A percentile compares a stretch with the other conserved stretches of the same genome.
These are phyloP conservation scores for Watersipora subatra DNA, from an alignment of 1,140 invertebrate species.

Conservation along the genomic window DNA sequence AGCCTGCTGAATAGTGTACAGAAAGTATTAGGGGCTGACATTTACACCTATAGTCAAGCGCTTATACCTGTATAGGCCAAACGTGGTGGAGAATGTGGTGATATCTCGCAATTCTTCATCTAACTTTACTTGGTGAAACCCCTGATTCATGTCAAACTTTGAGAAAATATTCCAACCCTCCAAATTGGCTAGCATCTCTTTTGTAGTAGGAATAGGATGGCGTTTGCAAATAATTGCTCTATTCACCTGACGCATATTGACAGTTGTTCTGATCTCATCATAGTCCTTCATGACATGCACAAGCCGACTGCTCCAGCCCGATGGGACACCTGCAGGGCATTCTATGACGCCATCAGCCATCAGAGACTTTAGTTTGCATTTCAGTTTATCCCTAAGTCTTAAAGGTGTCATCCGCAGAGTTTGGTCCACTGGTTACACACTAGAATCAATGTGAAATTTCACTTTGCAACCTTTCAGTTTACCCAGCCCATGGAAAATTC, in stretches of 20 bases:
- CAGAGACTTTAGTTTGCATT: too few relatives aligned
- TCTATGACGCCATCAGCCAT: too few relatives aligned
- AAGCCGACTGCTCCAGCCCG: too few relatives aligned
- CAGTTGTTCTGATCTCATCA: background rate
- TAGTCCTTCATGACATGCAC: background rate
- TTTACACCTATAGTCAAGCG: constrained; percentile 36
- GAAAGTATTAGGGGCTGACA: constrained; percentile 11
- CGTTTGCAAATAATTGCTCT: constrained; percentile 12
- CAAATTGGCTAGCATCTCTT: constrained; percentile 11
- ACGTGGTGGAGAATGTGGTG: constrained; percentile 41
- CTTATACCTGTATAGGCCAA: constrained; percentile 29
- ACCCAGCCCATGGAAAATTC: too few relatives aligned
- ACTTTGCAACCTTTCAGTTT: too few relatives aligned
- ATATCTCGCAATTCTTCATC: constrained; percentile 12
- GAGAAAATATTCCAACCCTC: constrained; percentile 13
- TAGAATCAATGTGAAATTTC: too few relatives aligned
- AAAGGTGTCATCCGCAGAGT: too few relatives aligned
- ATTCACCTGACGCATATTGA: constrained; percentile 16
- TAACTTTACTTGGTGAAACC: constrained; percentile 14
- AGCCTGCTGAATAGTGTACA: background rate
- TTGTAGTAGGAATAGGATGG: constrained; percentile 13
- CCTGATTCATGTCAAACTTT: constrained; percentile 14
- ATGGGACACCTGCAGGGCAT: too few relatives aligned
- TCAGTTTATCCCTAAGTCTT: too few relatives aligned
- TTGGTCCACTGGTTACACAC: too few relatives aligned